phyloP scores from a whole-genome alignment of 2,888 invertebrate species.

The Celastrina argiolus region DNA sequence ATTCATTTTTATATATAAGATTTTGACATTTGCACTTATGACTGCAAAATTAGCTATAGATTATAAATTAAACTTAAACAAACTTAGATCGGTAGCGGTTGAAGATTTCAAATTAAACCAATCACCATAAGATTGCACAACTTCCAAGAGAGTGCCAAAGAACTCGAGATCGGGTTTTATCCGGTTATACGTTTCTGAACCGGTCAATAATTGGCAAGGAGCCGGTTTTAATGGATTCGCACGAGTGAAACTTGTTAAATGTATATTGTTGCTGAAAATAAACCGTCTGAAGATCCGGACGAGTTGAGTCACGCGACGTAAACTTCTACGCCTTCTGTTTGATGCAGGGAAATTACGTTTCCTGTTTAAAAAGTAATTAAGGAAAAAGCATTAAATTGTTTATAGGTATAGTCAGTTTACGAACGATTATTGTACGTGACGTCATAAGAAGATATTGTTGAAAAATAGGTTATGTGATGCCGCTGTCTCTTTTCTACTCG shows the following conservation, averaged over 20 bases:
- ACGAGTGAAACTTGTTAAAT: slow-evolving; percentile 12
- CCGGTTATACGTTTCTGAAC: slow-evolving; percentile 18
- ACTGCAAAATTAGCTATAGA: background rate
- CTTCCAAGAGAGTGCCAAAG: slow-evolving; percentile 21
- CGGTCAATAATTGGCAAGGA: slow-evolving; percentile 31
- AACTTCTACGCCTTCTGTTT: background rate
- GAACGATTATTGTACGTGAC: too few relatives aligned
- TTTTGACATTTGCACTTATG: too few relatives aligned
- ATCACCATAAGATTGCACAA: slow-evolving; percentile 6
- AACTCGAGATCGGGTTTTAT: slow-evolving; percentile 19
- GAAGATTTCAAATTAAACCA: slow-evolving; percentile 8
- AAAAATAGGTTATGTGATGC: too few relatives aligned
- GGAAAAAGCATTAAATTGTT: too few relatives aligned
- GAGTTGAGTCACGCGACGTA: background rate
- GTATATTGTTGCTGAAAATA: slow-evolving; percentile 8
- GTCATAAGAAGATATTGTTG: too few relatives aligned
- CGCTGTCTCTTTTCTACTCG: too few relatives aligned
- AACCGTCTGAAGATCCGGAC: slow-evolving; percentile 7
- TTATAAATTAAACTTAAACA: background rate
- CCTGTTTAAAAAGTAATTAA: background rate
- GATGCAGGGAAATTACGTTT: background rate
- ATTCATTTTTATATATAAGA: too few relatives aligned
- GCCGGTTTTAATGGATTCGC: slow-evolving; percentile 30
- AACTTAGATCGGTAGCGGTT: background rate
- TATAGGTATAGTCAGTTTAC: too few relatives aligned